These are phyloP conservation scores for Cydia pomonella DNA, from an alignment of 1,140 invertebrate genomes.

Conservation along the genomic window DNA sequence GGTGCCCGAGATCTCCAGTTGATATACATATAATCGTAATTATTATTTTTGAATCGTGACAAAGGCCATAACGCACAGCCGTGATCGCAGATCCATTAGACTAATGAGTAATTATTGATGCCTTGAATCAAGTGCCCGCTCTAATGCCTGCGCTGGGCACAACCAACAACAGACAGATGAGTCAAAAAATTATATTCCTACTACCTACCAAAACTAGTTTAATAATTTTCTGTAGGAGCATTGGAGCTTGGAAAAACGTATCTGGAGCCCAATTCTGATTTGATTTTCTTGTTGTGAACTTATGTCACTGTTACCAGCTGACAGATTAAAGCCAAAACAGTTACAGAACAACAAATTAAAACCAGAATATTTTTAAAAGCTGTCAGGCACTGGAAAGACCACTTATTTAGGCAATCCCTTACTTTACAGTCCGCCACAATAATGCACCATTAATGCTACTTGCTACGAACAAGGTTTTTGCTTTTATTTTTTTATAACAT, in stretches of 20 bases:
- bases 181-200: not conserved
- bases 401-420: not conserved
- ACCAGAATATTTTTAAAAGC: not conserved
- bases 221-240: too few relatives aligned
- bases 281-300: too few relatives aligned
- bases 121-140: conserved; percentile 49
- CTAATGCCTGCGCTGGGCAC: conserved; percentile 37
- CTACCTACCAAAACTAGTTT: not conserved
- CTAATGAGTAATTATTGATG: conserved; percentile 67
- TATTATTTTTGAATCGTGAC: conserved; percentile 56
- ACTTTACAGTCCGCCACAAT: not conserved
- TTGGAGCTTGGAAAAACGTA: too few relatives aligned
- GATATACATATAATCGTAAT: not conserved
- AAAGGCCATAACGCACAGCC: conserved; percentile 50
- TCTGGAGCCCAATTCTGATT: too few relatives aligned
- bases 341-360: too few relatives aligned
- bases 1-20: not conserved
- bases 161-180: conserved; percentile 13
- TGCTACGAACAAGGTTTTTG: too few relatives aligned
- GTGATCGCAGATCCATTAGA: conserved; percentile 63
- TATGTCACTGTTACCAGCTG: too few relatives aligned
- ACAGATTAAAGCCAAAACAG: too few relatives aligned
- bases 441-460: too few relatives aligned
- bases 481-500: too few relatives aligned
- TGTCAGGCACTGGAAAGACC: not conserved